Conservation (phyloP, 2,113 vertebrate genomes). For the Antennarius striatus region DNA sequence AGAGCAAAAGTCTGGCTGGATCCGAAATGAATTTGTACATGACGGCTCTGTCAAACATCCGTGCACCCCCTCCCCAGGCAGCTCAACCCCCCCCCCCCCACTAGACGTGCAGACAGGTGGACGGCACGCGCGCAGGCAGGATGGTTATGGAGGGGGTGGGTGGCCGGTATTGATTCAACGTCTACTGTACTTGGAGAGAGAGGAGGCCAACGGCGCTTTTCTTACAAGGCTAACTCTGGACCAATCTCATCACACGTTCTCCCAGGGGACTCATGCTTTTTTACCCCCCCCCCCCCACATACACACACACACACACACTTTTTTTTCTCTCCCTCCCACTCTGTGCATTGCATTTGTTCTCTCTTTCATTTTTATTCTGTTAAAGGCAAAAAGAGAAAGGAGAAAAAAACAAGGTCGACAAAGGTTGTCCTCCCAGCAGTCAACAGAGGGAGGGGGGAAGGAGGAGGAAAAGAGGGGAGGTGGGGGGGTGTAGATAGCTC, state of each 20-base stretch:
- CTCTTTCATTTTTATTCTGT: slow-evolving; percentile 75
- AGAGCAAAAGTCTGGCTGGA: slow-evolving; percentile 58
- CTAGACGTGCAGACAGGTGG: slow-evolving; percentile 65
- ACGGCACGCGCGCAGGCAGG: slow-evolving; percentile 58
- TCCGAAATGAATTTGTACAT: slow-evolving; percentile 76
- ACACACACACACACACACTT: too few species aligned
- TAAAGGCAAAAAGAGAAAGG: slow-evolving; percentile 57
- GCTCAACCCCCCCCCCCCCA: slow-evolving; percentile 15
- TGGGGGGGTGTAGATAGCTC: slow-evolving; percentile 69
- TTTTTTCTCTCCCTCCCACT: slow-evolving; percentile 52
- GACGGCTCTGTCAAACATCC: slow-evolving; percentile 71
- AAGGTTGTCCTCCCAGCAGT: slow-evolving; percentile 72
- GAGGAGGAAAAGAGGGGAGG: slow-evolving; percentile 1
- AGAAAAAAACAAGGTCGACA: slow-evolving; percentile 73
- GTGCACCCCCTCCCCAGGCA: slow-evolving; percentile 39
- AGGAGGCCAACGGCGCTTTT: slow-evolving; percentile 65
- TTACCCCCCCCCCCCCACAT: slow-evolving; percentile 42
- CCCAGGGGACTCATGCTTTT: slow-evolving; percentile 57
- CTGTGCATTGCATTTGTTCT: slow-evolving; percentile 56
- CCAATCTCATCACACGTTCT: slow-evolving; percentile 72
- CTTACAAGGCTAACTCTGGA: slow-evolving; percentile 75
- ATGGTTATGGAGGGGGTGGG: slow-evolving; percentile 52
- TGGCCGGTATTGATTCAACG: slow-evolving; percentile 75
- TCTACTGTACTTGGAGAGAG: slow-evolving; percentile 73
- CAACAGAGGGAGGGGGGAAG: slow-evolving; percentile 67